Evolutionary conservation across 2,113 vertebrate species (phyloP).

Genomic region (Coturnix japonica): DNA sequence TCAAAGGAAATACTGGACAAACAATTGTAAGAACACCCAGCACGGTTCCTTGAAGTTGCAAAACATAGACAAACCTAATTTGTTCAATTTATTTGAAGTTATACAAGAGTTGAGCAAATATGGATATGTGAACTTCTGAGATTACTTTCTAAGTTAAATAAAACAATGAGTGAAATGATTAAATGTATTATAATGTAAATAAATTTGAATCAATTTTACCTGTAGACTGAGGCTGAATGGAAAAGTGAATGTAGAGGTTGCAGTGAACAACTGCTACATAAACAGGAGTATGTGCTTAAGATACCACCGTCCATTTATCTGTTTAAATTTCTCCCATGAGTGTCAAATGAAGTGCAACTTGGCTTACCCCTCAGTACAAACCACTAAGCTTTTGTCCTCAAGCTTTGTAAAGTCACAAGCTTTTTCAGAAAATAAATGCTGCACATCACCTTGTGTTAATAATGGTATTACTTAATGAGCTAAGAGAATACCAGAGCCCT

Average conservation of each 20-base stretch:
- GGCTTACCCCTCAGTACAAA: not conserved
- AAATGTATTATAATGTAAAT: not conserved
- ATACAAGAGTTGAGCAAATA: not conserved
- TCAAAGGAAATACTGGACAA: conserved; percentile 66
- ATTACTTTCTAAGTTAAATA: not conserved
- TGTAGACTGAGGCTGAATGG: not conserved
- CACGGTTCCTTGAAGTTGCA: not conserved
- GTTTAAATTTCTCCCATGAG: not conserved
- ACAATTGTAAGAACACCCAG: conserved; percentile 5
- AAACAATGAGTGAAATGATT: not conserved
- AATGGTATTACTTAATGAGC: not conserved
- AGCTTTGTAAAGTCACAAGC: not conserved
- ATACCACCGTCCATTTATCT: not conserved
- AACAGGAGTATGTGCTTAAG: not conserved
- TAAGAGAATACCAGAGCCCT: not conserved
- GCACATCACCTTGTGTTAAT: not conserved
- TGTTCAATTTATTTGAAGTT: conserved; percentile 31
- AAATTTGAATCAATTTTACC: not conserved
- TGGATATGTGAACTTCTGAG: not conserved
- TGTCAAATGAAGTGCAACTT: not conserved
- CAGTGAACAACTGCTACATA: not conserved
- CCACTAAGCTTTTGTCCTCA: not conserved
- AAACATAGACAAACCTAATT: conserved; percentile 9
- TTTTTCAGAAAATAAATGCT: not conserved
- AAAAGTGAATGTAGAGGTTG: not conserved